Evolutionary conservation across 1,140 invertebrate genomes (phyloP), one percentile per base, ranked within the genome.

Genomic region (Halesus radiatus): DNA sequence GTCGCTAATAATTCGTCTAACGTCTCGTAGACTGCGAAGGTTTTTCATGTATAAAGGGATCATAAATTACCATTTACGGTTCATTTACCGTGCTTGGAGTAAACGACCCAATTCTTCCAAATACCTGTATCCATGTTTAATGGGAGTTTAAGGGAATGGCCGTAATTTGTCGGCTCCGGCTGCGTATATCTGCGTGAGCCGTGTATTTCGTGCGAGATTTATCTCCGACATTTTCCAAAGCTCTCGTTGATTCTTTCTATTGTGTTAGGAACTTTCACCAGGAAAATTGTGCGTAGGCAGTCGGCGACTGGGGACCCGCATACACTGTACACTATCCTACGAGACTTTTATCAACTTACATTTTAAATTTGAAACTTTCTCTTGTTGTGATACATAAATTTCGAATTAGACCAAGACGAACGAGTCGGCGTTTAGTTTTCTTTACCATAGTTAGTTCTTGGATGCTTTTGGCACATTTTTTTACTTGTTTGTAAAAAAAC

Each of bases 121-220:
- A 83, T 83, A 83, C 81, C 81, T 83, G 81, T 83, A 83, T 83
- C 81, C 81, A 83, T 83, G 79, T 80, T 83, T 83, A 83, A 83
- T 83, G 81, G 81, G 70, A 83, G 81, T 83, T 83, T 83, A 83
- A 83, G 79, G 76, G 79, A 83, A 83, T 79, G 81, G 81, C 76
- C 56, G 81, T 80, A 83, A 83, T 83, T 83, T 83, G 81, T 83
- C 62, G 79, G 78, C 73, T 73, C 78, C 32, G 81, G 54, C 80
- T 68, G 79, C 37, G 75, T 73, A 52, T 13, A 58, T 56, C 64
- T 77, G 80, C 75, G 79, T 76, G 79, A 80, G 79, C 72, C 23
- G 45, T 58, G 76, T 78, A 70, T 68, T 62, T 64, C 74, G 70
- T 66, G 50, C n/a, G 45, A 81, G 80, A 81, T 81, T 81, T 81